Evolutionary conservation across 2,888 invertebrate species (phyloP).

Genomic region (Bombylius discolor): DNA sequence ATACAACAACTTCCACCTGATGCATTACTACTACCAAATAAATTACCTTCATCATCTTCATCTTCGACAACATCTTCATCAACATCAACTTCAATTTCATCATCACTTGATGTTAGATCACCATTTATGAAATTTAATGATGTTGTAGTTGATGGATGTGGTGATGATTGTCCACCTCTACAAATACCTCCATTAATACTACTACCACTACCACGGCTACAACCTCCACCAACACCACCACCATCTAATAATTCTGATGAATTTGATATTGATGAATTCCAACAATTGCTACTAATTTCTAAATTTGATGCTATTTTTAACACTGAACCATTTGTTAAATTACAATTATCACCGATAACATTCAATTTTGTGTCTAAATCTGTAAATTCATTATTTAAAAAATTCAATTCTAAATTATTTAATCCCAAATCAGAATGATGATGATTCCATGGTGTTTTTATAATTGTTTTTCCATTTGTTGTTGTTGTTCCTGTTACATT

Average conservation of each 20-base stretch:
- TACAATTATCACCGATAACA: constrained; percentile 1
- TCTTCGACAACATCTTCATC: constrained; percentile 12
- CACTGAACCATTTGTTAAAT: constrained; percentile 10
- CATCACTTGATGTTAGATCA: constrained; percentile 14
- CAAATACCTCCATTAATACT: neutral
- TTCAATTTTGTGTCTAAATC: constrained; percentile 10
- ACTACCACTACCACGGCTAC: neutral
- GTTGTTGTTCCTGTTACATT: constrained; percentile 7
- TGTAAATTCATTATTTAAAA: constrained; percentile 15
- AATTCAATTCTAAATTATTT: constrained; percentile 17
- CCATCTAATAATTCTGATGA: constrained; percentile 7
- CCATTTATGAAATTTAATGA: constrained; percentile 15
- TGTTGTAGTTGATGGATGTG: constrained; percentile 7
- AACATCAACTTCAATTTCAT: constrained; percentile 10
- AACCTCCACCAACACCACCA: neutral
- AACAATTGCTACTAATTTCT: constrained; percentile 14
- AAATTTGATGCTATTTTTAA: constrained; percentile 16
- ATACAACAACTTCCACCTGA: constrained; percentile 9
- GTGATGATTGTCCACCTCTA: constrained; percentile 1
- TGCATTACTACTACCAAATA: neutral
- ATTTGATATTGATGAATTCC: constrained; percentile 3
- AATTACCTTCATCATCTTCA: neutral
- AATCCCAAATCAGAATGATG: constrained; percentile 17
- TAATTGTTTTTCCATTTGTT: constrained; percentile 5
- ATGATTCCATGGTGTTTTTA: constrained; percentile 13